Conservation (phyloP, 2,797 vertebrate genomes). For the Nyctalus aviator region DNA sequence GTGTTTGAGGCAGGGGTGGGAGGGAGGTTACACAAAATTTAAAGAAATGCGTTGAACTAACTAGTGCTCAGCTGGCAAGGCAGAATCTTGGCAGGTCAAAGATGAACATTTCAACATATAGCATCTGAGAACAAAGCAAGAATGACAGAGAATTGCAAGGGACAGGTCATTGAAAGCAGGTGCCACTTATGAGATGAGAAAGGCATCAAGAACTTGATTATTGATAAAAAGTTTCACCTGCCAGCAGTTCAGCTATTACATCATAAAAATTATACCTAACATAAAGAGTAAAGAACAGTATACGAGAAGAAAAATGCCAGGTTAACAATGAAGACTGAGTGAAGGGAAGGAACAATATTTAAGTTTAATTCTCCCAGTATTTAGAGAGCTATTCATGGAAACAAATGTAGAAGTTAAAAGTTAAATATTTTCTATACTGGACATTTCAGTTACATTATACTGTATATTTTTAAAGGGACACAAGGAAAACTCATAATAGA, state of each 20-base stretch:
- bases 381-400: neutral
- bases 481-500: conserved; percentile 53
- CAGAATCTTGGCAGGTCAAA: neutral
- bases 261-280: neutral
- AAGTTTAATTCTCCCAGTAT: neutral
- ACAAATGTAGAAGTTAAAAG: neutral
- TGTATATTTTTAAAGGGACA: conserved; percentile 13
- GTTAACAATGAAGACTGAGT: neutral
- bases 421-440: neutral
- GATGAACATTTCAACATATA: neutral
- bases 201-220: neutral
- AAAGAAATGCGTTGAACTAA: neutral
- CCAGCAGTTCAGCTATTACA: neutral
- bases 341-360: neutral
- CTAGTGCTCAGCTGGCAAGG: neutral
- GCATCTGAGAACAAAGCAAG: neutral
- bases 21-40: neutral
- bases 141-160: neutral
- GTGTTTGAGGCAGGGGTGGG: neutral
- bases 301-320: neutral
- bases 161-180: neutral
- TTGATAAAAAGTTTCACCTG: neutral
- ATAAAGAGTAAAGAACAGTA: neutral
- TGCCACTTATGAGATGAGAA: neutral
- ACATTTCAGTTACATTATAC: conserved; percentile 19